A percentile compares a stretch with the other conserved stretches of the same genome.
These are phyloP conservation scores for Brenthis daphne DNA, from an alignment of 2,888 invertebrate genomes.

Conservation along the genomic window DNA sequence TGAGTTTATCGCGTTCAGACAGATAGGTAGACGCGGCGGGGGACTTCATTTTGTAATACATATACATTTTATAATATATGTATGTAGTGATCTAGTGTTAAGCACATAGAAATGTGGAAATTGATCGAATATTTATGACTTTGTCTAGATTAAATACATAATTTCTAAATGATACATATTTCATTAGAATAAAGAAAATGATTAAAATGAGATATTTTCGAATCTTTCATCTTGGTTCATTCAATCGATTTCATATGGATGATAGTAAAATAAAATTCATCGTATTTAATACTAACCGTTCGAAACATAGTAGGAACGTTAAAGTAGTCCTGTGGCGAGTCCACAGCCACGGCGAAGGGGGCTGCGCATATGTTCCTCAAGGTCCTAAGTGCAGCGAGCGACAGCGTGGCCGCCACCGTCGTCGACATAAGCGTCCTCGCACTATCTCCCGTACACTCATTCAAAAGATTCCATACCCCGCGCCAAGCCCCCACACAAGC, in stretches of 20 bases:
- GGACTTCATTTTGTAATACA: too few relatives aligned
- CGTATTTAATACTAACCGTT: conserved; percentile 84
- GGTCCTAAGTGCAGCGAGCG: conserved; percentile 86
- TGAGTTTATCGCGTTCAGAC: too few relatives aligned
- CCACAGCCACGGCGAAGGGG: conserved; percentile 89
- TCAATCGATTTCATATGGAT: not conserved
- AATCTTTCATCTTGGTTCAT: too few relatives aligned
- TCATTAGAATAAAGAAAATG: too few relatives aligned
- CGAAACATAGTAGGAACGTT: conserved; percentile 93
- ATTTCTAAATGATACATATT: too few relatives aligned
- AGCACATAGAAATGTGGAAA: too few relatives aligned
- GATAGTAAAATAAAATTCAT: not conserved
- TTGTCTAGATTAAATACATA: not conserved
- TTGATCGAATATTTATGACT: too few relatives aligned
- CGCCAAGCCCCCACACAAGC: conserved; percentile 95
- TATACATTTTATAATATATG: too few relatives aligned
- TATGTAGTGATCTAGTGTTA: too few relatives aligned
- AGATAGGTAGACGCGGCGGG: too few relatives aligned
- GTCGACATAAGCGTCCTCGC: conserved; percentile 83
- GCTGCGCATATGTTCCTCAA: conserved; percentile 91
- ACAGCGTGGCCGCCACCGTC: conserved; percentile 85
- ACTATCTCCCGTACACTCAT: conserved; percentile 85
- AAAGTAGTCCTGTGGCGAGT: conserved; percentile 90
- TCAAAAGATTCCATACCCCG: conserved; percentile 90
- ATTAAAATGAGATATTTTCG: too few relatives aligned